Base-by-base conservation (phyloP, 1,140 invertebrate species). In the Campoletis sonorensis region DNA sequence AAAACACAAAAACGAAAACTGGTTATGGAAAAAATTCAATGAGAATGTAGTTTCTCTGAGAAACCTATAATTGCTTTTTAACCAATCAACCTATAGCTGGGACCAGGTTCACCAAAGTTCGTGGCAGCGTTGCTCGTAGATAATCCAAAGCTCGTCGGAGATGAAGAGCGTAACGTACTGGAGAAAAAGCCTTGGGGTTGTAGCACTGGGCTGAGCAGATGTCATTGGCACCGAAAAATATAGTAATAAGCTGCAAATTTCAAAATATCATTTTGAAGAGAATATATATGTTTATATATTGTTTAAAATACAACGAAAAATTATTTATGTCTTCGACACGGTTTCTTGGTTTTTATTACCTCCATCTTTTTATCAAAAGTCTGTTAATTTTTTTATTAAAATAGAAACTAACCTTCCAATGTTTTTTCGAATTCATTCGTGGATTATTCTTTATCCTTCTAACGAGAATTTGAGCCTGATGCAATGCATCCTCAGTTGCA, bases 211-310 rank as follows among this genome's bases (percentile, higher is more conserved):
- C 95, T 0, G 95, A 95, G 87, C 97, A 98, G 16, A 97, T 93
- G 88, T 97, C 96, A 88, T 98, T 98, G 51, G 95, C 96, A 15
- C 96, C 96, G 79, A 97, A 95, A 85, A 97, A 95, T n/a, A 98
- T 92, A 0, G 96, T 97, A n/a, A 97, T 92, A 90, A 95, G 81
- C 93, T 93, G 85, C 7, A 90, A 89, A 21, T 8, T 79, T 30
- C n/a, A 79, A 71, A 70, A 40, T 26, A 68, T 10, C 2, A 33
- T 33, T 33, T 33, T 2, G 30, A 33, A 33, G 30, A 7, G 7
- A 33, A 33, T 33, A 33, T 16, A 33, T 16, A 13, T 3, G 4
- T 54, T 54, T 16, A 13, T 15, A 15, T 15, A 16, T 54, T 54
- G 10, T 4, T 54, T 54, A 54, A n/a, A 54, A 54, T n/a, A 54